Conservation (phyloP, 2,113 vertebrate species). For the Phoxinus phoxinus region DNA sequence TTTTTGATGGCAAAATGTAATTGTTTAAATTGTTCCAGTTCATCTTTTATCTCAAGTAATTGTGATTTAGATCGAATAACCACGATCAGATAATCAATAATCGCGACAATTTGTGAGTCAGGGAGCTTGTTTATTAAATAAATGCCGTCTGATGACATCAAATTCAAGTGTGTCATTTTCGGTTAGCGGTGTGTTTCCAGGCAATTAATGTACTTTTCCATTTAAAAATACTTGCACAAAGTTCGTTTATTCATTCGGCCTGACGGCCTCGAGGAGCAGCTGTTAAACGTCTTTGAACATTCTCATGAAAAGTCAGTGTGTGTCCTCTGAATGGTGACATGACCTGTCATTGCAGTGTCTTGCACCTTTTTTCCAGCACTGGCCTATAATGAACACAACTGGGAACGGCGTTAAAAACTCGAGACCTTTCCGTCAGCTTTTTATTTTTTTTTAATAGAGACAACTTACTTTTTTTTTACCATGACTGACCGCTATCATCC, state of each 20-base stretch:
- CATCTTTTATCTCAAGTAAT: neutral
- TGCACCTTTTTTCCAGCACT: neutral
- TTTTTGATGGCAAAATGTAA: neutral
- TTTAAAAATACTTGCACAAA: neutral
- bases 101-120: neutral
- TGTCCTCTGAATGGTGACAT: constrained; percentile 30
- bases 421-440: too few relatives aligned
- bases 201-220: neutral
- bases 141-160: neutral
- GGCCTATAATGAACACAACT: neutral
- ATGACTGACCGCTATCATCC: neutral
- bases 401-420: too few relatives aligned
- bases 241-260: constrained; percentile 19
- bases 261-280: neutral
- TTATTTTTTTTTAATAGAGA: too few relatives aligned
- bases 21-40: too few relatives aligned
- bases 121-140: neutral
- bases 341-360: constrained; percentile 24
- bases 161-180: neutral
- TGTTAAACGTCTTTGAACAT: constrained; percentile 40
- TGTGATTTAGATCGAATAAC: neutral
- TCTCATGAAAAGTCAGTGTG: constrained; percentile 45
- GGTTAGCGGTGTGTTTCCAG: neutral
- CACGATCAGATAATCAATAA: neutral
- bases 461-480: too few relatives aligned